phyloP scores from a whole-genome alignment of 2,113 vertebrate genomes.

The Microcebus griseorufus region DNA sequence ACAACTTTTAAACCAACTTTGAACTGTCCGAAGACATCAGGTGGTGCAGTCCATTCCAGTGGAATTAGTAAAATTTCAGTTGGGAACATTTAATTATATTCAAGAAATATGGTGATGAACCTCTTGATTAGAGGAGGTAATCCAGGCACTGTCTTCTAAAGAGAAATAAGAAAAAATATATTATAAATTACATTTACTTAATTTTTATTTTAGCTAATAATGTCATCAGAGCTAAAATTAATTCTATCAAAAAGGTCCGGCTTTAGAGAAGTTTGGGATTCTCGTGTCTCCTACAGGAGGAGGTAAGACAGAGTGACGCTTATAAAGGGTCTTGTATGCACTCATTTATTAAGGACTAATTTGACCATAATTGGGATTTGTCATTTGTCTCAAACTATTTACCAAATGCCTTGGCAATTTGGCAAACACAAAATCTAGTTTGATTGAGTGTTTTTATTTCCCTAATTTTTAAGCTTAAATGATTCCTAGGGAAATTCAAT shows the following conservation, averaged over 20 bases:
- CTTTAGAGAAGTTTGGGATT: not conserved
- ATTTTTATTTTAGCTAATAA: not conserved
- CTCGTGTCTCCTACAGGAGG: not conserved
- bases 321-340: not conserved
- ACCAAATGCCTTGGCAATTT: conserved; percentile 30
- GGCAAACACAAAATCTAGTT: conserved; percentile 51
- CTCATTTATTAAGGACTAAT: conserved; percentile 42
- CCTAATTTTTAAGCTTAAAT: conserved; percentile 58
- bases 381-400: conserved; percentile 65
- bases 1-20: not conserved
- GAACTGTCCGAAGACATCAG: not conserved
- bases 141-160: not conserved
- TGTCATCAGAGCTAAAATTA: not conserved
- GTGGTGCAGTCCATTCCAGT: not conserved
- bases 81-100: not conserved
- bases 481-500: conserved; percentile 69
- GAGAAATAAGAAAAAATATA: not conserved
- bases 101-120: not conserved
- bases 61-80: not conserved
- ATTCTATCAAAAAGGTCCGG: not conserved
- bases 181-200: not conserved
- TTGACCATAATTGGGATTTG: conserved; percentile 7
- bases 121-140: not conserved
- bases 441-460: conserved; percentile 55
- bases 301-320: not conserved